These are phyloP conservation scores for Clepsis dumicolana DNA, from an alignment of 2,888 invertebrate genomes.

Conservation along the genomic window DNA sequence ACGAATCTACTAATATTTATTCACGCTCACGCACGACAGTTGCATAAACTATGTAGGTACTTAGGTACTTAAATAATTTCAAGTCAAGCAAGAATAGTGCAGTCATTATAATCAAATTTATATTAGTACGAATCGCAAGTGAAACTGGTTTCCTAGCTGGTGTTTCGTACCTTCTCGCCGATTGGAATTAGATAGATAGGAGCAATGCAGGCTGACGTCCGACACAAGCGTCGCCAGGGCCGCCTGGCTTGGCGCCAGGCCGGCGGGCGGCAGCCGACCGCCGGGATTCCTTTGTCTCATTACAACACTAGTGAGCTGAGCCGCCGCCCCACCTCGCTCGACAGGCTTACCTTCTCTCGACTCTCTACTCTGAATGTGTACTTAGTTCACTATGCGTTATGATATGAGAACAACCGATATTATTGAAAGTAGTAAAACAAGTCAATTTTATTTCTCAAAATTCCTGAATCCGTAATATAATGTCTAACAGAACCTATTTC, in stretches of 20 bases:
- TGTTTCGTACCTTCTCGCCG: constrained; percentile 33
- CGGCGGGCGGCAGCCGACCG: constrained; percentile 82
- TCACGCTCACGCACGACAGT: constrained; percentile 13
- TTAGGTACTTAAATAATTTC: not conserved
- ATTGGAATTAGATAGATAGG: constrained; percentile 48
- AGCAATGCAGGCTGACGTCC: constrained; percentile 61
- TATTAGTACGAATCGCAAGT: constrained; percentile 14
- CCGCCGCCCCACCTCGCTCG: constrained; percentile 49
- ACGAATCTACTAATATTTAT: not conserved
- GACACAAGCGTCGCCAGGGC: constrained; percentile 80
- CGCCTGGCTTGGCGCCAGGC: constrained; percentile 86
- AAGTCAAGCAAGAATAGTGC: not conserved
- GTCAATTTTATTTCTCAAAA: not conserved
- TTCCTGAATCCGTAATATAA: not conserved
- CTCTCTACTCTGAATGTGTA: constrained; percentile 29
- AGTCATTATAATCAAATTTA: constrained; percentile 28
- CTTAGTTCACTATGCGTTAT: constrained; percentile 16
- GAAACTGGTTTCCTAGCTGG: constrained; percentile 35
- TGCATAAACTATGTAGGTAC: no score
- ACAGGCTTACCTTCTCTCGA: constrained; percentile 29
- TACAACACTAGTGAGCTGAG: constrained; percentile 63
- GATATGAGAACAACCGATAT: not conserved
- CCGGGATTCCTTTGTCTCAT: constrained; percentile 86
- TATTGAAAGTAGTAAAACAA: constrained; percentile 2
- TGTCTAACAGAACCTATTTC: not conserved